Conservation (phyloP, 1,140 invertebrate species). For the Drosophila varians region DNA sequence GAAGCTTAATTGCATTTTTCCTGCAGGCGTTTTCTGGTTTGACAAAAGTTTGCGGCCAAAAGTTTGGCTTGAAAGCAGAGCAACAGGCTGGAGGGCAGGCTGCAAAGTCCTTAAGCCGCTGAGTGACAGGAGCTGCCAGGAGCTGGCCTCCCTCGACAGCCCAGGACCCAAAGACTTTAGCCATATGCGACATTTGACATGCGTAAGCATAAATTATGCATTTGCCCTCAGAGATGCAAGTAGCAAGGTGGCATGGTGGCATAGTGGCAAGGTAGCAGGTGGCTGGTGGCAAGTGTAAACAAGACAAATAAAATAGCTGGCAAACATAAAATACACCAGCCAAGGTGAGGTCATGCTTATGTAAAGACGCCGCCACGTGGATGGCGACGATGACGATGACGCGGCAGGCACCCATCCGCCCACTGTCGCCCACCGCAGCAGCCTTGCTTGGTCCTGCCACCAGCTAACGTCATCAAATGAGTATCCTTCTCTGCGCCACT, state of each 20-base stretch:
- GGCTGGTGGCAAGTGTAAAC: constrained; percentile 37
- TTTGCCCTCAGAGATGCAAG: constrained; percentile 10
- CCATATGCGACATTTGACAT: constrained; percentile 52
- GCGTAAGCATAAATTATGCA: constrained; percentile 57
- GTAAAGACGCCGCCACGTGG: constrained; percentile 46
- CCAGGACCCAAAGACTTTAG: constrained; percentile 20
- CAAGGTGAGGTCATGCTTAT: constrained; percentile 60
- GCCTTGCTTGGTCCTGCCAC: constrained; percentile 38
- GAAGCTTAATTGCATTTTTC: constrained; percentile 39
- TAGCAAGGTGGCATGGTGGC: no score
- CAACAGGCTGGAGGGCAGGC: constrained; percentile 45
- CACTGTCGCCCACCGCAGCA: no score
- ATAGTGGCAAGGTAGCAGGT: no score
- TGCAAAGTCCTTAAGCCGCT: constrained; percentile 47
- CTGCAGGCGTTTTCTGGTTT: constrained; percentile 40
- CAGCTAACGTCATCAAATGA: constrained; percentile 47
- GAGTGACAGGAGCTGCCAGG: constrained; percentile 49
- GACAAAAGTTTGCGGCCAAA: constrained; percentile 2
- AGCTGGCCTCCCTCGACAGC: no score
- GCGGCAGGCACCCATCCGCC: constrained; percentile 15
- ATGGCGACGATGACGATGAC: constrained; percentile 42
- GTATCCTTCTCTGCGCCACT: constrained; percentile 28
- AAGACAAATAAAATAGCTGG: constrained; percentile 9
- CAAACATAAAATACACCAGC: constrained; percentile 14
- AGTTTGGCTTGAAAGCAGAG: constrained; percentile 20